These are phyloP conservation scores for Melanogrammus aeglefinus DNA, from an alignment of 2,797 vertebrate species.

Conservation along the genomic window DNA sequence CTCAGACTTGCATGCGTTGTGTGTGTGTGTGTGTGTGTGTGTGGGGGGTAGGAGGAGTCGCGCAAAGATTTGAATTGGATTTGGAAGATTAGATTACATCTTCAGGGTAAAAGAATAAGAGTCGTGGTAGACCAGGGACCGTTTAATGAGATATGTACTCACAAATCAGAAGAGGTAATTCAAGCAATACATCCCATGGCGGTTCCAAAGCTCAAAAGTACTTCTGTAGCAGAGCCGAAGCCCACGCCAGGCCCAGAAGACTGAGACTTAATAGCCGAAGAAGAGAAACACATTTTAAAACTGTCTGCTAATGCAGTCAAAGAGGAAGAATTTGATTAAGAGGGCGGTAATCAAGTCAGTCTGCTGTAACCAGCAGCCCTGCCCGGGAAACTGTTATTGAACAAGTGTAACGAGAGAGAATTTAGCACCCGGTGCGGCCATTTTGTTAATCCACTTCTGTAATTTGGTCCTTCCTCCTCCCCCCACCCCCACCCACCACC, in stretches of 20 bases:
- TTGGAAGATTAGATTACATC: slow-evolving; percentile 11
- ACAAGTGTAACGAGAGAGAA: slow-evolving; percentile 65
- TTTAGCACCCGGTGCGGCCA: slow-evolving; percentile 59
- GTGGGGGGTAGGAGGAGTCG: not conserved
- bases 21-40: not conserved
- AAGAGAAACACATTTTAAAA: slow-evolving; percentile 56
- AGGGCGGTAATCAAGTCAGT: slow-evolving; percentile 59
- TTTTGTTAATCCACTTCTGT: slow-evolving; percentile 70
- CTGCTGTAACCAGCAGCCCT: slow-evolving; percentile 62
- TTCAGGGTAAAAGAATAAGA: slow-evolving; percentile 5
- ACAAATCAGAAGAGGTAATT: slow-evolving; percentile 28
- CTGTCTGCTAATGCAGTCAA: slow-evolving; percentile 61
- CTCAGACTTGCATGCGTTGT: not conserved
- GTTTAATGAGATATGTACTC: slow-evolving; percentile 20
- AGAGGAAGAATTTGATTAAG: slow-evolving; percentile 68
- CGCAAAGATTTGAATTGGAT: not conserved
- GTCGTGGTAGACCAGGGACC: not conserved
- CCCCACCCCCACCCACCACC: not conserved
- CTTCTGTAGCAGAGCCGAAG: slow-evolving; percentile 39
- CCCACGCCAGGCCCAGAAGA: slow-evolving; percentile 40
- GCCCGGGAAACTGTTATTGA: slow-evolving; percentile 53
- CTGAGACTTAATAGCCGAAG: slow-evolving; percentile 47
- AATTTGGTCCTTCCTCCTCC: slow-evolving; percentile 63
- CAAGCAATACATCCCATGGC: slow-evolving; percentile 2
- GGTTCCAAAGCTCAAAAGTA: slow-evolving; percentile 36